phyloP scores from a whole-genome alignment of 2,113 vertebrate genomes.

The Climacteris rufus region DNA sequence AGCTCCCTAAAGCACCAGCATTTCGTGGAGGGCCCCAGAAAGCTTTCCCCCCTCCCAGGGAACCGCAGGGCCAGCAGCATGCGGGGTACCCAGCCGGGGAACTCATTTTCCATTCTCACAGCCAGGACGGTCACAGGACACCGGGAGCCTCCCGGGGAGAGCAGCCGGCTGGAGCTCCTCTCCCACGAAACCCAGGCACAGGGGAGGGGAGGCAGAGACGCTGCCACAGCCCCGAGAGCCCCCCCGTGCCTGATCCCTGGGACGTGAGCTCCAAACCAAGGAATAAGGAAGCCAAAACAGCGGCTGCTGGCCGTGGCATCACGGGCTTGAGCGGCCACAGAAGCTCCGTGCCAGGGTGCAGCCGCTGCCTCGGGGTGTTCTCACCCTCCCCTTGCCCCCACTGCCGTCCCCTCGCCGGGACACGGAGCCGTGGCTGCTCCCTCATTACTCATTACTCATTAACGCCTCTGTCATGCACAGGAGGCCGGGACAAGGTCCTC shows the following conservation, averaged over 20 bases:
- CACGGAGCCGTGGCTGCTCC: not conserved
- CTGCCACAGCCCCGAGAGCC: not conserved
- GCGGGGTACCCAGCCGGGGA: not conserved
- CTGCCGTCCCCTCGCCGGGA: not conserved
- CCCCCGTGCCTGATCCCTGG: fast-evolving
- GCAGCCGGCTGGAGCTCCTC: not conserved
- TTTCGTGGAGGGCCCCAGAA: fast-evolving
- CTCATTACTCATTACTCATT: slow-evolving; percentile 34
- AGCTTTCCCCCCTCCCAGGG: not conserved
- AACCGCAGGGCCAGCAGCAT: not conserved
- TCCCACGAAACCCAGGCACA: not conserved
- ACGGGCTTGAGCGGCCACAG: fast-evolving
- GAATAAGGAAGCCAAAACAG: not conserved
- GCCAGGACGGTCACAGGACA: not conserved
- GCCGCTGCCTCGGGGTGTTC: fast-evolving
- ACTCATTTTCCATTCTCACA: not conserved
- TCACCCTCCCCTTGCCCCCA: fast-evolving
- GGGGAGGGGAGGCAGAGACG: not conserved
- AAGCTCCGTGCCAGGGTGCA: fast-evolving
- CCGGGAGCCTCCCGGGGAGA: not conserved
- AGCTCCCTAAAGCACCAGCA: not conserved
- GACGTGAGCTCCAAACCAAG: not conserved
- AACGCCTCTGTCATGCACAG: fast-evolving
- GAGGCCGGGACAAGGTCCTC: not conserved
- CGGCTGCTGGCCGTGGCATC: fast-evolving